Base-by-base conservation (phyloP, 2,113 vertebrate species). In the Oenanthe oenanthe region DNA sequence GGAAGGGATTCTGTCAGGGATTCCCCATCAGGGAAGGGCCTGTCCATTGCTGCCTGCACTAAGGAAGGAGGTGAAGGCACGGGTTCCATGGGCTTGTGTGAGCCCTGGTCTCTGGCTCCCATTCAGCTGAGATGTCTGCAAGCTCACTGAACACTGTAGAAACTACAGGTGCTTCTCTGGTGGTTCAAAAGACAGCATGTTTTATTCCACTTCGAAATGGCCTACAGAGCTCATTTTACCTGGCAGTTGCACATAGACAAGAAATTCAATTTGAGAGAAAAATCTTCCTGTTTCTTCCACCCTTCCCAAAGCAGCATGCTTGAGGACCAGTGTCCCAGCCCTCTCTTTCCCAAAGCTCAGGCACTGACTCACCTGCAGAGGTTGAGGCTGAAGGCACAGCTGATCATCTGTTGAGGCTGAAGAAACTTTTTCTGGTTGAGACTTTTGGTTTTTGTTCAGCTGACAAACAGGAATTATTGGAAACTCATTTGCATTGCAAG, bases 401-500 rank as follows among this genome's bases (percentile, higher is more conserved):
- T 53, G 40, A 92, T 91, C 36, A 42, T 82, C 47, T 70, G 63
- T 58, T 89, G 76, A 60, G 38, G 51, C 58, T 85, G 50, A 61
- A 85, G 70, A 72, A 95, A 93, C 83, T 89, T 93, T 47, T 71
- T 50, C n/a, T 60, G 45, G 29, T n/a, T 65, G 71, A 83, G 75
- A 73, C 80, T 91, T 84, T 21, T 21, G 51, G 32, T 10, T 81
- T 95, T 89, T 85, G 42, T 91, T 92, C 77, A 68, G 47, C 86
- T 93, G 88, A 95, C 87, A 87, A 96, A 91, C 84, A 89, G 58
- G 74, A 89, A 51, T 85, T 95, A 95, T n/a, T 85, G 8, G 19
- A 89, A 92, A 81, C 77, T 87, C 54, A 91, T 97, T 93, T 97
- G 89, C 94, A 95, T 92, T 79, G 93, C 95, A 96, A 95, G 77